Percentiles rank a stretch among this genome's conserved stretches.
Evolutionary conservation across 2,888 invertebrate genomes (phyloP).

Genomic region (Salpingus planirostris): DNA sequence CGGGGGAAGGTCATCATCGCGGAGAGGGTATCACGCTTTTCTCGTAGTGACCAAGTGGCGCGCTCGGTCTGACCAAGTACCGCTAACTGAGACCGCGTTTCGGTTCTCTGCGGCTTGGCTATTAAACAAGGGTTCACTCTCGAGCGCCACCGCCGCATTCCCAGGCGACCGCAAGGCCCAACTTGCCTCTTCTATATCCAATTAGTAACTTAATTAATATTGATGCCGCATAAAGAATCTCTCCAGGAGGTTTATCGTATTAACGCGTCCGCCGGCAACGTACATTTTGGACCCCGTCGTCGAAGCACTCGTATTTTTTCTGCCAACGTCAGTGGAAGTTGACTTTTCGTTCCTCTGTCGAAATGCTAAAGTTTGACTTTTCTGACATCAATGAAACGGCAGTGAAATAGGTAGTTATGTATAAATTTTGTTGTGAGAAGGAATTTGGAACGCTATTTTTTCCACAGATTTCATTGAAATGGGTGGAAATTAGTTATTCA

Average conservation of each 20-base stretch:
- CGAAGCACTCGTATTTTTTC: no score
- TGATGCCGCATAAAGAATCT: constrained; percentile 26
- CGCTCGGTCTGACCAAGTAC: constrained; percentile 23
- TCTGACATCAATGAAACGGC: no score
- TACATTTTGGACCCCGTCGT: no score
- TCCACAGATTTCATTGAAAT: no score
- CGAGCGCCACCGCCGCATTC: constrained; percentile 24
- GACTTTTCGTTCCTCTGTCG: no score
- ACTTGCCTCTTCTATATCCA: constrained; percentile 29
- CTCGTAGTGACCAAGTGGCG: constrained; percentile 25
- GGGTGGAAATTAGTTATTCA: no score
- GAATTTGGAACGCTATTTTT: no score
- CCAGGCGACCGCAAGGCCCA: constrained; percentile 26
- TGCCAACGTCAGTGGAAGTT: no score
- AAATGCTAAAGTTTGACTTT: no score
- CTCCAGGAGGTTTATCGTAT: constrained; percentile 17
- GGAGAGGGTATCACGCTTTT: constrained; percentile 8
- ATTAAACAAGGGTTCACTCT: constrained; percentile 31
- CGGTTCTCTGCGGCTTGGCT: constrained; percentile 29
- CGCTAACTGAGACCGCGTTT: constrained; percentile 30
- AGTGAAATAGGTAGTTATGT: no score
- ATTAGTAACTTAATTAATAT: constrained; percentile 33
- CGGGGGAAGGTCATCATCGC: constrained; percentile 6
- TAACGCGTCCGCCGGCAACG: no score
- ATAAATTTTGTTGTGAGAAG: no score